Percentiles rank a stretch among this genome's conserved stretches.
These are phyloP conservation scores for Linepithema humile DNA, from an alignment of 1,140 invertebrate genomes.

Conservation along the genomic window DNA sequence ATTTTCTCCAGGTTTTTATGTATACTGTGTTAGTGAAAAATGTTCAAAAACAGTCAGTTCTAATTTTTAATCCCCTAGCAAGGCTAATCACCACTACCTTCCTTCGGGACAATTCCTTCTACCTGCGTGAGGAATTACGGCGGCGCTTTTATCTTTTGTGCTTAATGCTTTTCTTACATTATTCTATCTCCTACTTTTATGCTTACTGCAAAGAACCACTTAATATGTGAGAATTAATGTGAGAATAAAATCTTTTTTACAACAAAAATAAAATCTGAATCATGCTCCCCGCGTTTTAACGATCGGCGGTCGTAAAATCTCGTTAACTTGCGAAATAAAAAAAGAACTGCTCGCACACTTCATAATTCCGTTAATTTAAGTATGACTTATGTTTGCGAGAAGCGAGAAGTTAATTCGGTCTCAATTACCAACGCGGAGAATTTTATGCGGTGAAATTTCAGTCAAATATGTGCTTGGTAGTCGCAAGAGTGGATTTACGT, in stretches of 20 bases:
- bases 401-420: slow-evolving; percentile 6
- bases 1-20: not conserved
- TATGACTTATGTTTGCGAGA: not conserved
- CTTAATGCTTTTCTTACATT: slow-evolving; percentile 31
- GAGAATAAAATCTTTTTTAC: not conserved
- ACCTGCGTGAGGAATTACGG: slow-evolving; percentile 46
- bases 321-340: not conserved
- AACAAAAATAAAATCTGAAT: slow-evolving; percentile 19
- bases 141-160: slow-evolving; percentile 18
- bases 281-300: slow-evolving; percentile 12
- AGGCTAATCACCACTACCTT: slow-evolving; percentile 29
- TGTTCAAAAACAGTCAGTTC: slow-evolving; percentile 48
- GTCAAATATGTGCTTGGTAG: not conserved
- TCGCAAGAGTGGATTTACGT: not conserved
- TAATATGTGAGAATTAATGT: not conserved
- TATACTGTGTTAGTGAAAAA: slow-evolving; percentile 47
- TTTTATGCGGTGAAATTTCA: slow-evolving; percentile 10
- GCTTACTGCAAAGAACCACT: not conserved
- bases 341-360: not conserved
- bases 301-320: not conserved
- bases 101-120: not conserved
- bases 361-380: not conserved
- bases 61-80: slow-evolving; percentile 49
- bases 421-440: not conserved
- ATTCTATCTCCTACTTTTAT: slow-evolving; percentile 19